These are phyloP conservation scores for Panthera leo DNA, from an alignment of 2,113 vertebrate genomes.

Conservation along the genomic window DNA sequence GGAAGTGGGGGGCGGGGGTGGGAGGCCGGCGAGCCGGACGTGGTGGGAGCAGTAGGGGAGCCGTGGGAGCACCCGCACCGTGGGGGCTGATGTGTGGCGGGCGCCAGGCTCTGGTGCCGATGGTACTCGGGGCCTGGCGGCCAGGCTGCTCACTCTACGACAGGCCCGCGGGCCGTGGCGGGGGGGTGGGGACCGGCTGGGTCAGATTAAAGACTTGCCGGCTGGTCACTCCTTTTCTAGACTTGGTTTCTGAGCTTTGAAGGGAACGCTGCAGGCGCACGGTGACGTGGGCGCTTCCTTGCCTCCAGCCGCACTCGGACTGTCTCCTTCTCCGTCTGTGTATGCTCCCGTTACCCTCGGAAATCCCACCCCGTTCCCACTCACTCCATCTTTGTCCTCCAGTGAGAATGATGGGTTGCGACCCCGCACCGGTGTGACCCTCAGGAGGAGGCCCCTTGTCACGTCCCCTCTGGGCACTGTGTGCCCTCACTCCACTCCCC, in stretches of 20 bases:
- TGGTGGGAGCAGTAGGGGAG: neutral
- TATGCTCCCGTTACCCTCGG: neutral
- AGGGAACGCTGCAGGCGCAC: neutral
- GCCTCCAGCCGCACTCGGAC: neutral
- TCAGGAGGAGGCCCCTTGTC: neutral
- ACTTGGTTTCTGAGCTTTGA: neutral
- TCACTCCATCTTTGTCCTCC: neutral
- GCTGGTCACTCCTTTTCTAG: neutral
- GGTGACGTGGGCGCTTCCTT: too few species aligned
- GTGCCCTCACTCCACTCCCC: neutral
- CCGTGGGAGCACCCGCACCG: fast-evolving
- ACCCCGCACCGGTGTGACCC: neutral
- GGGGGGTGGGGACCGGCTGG: neutral
- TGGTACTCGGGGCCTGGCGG: neutral
- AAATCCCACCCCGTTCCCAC: fast-evolving
- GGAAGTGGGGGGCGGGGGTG: fast-evolving
- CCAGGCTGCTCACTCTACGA: fast-evolving
- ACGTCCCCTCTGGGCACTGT: fast-evolving
- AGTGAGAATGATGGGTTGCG: neutral
- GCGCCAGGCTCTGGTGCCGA: neutral
- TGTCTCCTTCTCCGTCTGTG: neutral
- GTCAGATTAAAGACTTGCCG: neutral
- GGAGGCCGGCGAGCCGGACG: fast-evolving
- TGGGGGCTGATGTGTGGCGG: neutral
- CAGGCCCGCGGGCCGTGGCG: neutral